These are phyloP conservation scores for Agrochola lychnidis DNA, from an alignment of 2,888 invertebrate genomes.

Conservation along the genomic window DNA sequence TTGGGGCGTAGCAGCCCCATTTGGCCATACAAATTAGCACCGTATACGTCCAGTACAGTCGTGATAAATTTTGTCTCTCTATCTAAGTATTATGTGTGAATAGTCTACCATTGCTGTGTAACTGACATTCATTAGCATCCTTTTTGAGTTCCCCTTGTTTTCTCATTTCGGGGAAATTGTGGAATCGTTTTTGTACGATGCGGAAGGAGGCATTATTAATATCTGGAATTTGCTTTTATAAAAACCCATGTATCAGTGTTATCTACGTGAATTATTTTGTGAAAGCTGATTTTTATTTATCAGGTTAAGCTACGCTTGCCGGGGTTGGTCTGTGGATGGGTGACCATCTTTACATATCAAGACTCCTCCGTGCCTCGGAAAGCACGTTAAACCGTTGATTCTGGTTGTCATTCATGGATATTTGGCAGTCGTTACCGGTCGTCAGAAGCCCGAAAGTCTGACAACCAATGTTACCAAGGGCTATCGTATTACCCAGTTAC, in stretches of 20 bases:
- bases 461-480: too few relatives aligned
- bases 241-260: too few relatives aligned
- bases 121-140: conserved; percentile 42
- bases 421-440: too few relatives aligned
- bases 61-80: conserved; percentile 62
- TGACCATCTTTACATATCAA: too few relatives aligned
- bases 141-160: conserved; percentile 8
- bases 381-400: too few relatives aligned
- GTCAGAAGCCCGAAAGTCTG: too few relatives aligned
- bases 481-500: too few relatives aligned
- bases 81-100: conserved; percentile 55
- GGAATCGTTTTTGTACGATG: not conserved
- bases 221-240: not conserved
- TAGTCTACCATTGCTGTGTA: conserved; percentile 27
- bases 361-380: too few relatives aligned
- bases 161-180: not conserved
- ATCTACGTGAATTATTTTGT: not conserved
- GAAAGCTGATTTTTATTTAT: not conserved
- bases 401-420: too few relatives aligned
- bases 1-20: conserved; percentile 62
- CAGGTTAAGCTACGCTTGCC: too few relatives aligned
- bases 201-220: not conserved
- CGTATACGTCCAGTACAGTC: conserved; percentile 49
- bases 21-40: conserved; percentile 67
- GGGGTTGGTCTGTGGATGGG: too few relatives aligned